A percentile compares a stretch with the other conserved stretches of the same genome.
Conservation (phyloP, 1,140 invertebrate genomes). For the Antheraea pernyi region DNA sequence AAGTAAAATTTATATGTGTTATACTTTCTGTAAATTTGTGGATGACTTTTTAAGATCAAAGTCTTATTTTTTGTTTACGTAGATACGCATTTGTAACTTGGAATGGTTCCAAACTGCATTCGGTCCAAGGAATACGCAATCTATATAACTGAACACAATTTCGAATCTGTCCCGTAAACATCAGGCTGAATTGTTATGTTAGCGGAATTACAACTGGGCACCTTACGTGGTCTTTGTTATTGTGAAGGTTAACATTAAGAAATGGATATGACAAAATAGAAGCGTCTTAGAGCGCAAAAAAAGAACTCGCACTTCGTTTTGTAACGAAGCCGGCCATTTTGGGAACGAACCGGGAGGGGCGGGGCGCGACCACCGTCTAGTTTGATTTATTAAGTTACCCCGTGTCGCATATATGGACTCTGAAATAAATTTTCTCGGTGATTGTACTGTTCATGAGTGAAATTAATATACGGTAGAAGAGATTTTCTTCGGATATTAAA, state of each 20-base stretch:
- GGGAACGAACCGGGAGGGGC: conserved; percentile 54
- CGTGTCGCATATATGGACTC: conserved; percentile 16
- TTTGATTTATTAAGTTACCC: conserved; percentile 58
- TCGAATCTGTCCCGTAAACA: conserved; percentile 20
- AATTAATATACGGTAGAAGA: not conserved
- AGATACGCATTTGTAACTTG: conserved; percentile 9
- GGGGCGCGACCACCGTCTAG: conserved; percentile 52
- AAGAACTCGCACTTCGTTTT: conserved; percentile 45
- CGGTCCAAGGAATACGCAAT: conserved; percentile 16
- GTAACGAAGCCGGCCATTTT: conserved; percentile 65
- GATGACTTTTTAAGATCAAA: not conserved
- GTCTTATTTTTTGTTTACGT: not conserved
- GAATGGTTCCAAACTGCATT: conserved; percentile 19
- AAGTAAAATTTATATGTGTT: no score
- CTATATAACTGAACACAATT: conserved; percentile 20
- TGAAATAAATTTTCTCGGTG: conserved; percentile 22
- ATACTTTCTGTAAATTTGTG: not conserved
- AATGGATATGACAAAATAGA: conserved; percentile 41
- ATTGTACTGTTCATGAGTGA: conserved; percentile 22
- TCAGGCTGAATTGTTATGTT: conserved; percentile 16
- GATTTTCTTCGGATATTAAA: no score
- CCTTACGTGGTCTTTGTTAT: not conserved
- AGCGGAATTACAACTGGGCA: not conserved
- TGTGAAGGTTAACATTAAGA: conserved; percentile 13
- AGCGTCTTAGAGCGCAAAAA: conserved; percentile 27